Base-by-base conservation (phyloP, 2,797 vertebrate species). In the Eleutherodactylus coqui region DNA sequence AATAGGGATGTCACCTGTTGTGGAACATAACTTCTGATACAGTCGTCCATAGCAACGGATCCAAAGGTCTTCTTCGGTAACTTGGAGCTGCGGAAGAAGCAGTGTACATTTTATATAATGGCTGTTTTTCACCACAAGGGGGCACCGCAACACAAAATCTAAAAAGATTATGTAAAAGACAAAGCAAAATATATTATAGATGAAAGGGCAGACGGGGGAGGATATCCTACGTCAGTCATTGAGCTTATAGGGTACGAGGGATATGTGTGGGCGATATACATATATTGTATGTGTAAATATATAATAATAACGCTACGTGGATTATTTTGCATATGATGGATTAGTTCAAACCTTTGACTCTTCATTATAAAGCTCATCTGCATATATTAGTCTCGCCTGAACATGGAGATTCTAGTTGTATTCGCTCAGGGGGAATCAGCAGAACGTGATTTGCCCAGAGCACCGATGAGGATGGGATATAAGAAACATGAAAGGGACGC, bases 11-110 rank as follows among this genome's bases (percentile, higher is more conserved):
- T 96, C 96, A 70, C 95, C 95, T 0, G 92, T 95, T 29, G 95
- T 96, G 49, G 95, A 96, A 90, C 96, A 96, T 1, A 96, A 91
- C 84, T 96, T 96, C 92, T 96, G 96, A 88, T 96, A 96, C n/a
- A 96, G 94, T 19, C 96, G 90, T 24, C 95, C 96, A 6, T 96
- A 96, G 3, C 93, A 95, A 2, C 95, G 93, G 84, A 96, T 96
- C 95, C 96, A 96, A 87, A 96, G 85, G 86, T 96, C 96, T 0
- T 96, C 95, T 87, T 96, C 96, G 47, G 95, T 95, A 90, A 96
- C 95, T 87, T 93, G 96, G 93, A 96, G 95, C 96, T 96, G 38
- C 29, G 11, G 43, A 64, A 0, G 11, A n/a, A 32, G 29, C 17
- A 55, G 2, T 14, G 13, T 34, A 9, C 21, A 34, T 3, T 5